These are phyloP conservation scores for Stenolophus ochropezus DNA, from an alignment of 2,888 invertebrate genomes.

Conservation along the genomic window DNA sequence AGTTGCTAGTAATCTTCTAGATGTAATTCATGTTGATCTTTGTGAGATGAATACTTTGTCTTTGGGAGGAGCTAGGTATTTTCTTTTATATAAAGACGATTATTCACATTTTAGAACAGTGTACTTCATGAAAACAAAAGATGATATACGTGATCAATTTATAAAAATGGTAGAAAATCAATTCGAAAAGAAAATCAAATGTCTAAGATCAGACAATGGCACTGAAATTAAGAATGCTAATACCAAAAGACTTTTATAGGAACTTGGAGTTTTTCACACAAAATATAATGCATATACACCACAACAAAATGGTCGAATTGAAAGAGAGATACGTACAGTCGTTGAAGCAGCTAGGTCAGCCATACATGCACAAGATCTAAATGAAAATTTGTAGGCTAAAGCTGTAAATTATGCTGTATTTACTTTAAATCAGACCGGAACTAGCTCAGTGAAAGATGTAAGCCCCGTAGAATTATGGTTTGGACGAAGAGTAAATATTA, in stretches of 20 bases:
- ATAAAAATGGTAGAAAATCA: conserved; percentile 10
- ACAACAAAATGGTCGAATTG: neutral
- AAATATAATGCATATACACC: neutral
- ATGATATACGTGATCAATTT: neutral
- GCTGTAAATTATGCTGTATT: conserved; percentile 62
- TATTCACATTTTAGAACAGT: no score
- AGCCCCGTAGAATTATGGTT: conserved; percentile 62
- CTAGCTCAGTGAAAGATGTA: conserved; percentile 55
- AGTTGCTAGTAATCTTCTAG: conserved; percentile 60
- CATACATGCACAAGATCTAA: conserved; percentile 27
- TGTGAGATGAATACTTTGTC: conserved; percentile 18
- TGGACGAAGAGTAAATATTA: no score
- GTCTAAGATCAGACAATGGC: conserved; percentile 62
- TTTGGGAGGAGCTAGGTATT: conserved; percentile 37
- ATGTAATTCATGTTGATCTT: conserved; percentile 9
- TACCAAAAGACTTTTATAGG: conserved; percentile 61
- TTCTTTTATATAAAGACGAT: conserved; percentile 25
- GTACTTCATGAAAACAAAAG: conserved; percentile 6
- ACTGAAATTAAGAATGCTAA: conserved; percentile 64
- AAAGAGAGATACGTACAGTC: neutral
- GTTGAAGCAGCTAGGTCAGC: neutral
- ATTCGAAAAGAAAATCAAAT: neutral
- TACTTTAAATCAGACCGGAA: conserved; percentile 63
- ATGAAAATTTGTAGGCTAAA: conserved; percentile 60
- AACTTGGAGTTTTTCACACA: conserved; percentile 65